Base-by-base conservation (phyloP, 2,888 invertebrate genomes). In the Drosophila nr. perissopoda region DNA sequence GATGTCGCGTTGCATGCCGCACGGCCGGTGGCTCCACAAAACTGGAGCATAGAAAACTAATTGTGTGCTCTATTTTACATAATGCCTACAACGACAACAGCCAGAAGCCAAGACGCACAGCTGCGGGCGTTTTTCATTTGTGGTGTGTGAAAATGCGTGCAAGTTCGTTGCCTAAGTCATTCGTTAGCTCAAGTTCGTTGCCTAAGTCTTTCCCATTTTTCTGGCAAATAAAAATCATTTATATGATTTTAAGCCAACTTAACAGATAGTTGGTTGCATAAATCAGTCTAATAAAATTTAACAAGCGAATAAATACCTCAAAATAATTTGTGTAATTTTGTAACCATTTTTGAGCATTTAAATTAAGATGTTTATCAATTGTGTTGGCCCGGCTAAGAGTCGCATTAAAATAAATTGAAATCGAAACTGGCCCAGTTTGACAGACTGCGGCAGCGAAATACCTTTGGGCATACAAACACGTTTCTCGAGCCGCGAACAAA, bases 21-120 rank as follows among this genome's bases (percentile, higher is more conserved):
- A 27, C n/a, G 27, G 38, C 27, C 38, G 5, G n/a, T 25, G 58
- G 54, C 51, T 4, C 38, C 42, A 29, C 34, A 53, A 91, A 91
- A 91, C 86, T 92, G 81, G 92, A 92, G 92, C 92, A 91, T 82
- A 91, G 92, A 92, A 92, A 92, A 92, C 89, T 91, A 91, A 92
- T 92, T 92, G 84, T 74, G 81, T 83, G 88, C 80, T 84, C 89
- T 82, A 84, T 88, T 92, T 91, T 92, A 89, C 91, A 92, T 92
- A 92, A 92, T 91, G 87, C 81, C 77, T 49, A 46, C 38, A 63
- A 57, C 42, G 27, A 40, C 63, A 60, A 36, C 31, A 4, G 34
- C 33, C 49, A 42, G 52, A 65, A 52, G 16, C 38, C 48, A 31
- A 54, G 13, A 25, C 21, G 21, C 16, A 46, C 11, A 1, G 59